Evolutionary conservation across 2,888 invertebrate species (phyloP), one percentile per base, ranked within the genome.

Genomic region (Myathropa florea): DNA sequence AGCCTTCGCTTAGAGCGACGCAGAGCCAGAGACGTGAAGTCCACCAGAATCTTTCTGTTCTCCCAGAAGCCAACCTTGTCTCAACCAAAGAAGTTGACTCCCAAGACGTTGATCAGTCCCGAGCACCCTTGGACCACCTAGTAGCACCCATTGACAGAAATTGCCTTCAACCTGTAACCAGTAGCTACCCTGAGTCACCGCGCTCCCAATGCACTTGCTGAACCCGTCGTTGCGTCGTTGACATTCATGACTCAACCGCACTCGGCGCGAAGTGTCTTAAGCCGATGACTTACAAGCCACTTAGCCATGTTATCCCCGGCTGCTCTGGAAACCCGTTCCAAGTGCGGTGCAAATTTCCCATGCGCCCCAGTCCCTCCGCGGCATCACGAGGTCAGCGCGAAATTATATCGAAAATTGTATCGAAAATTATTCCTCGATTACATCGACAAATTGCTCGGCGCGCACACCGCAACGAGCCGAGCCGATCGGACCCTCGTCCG

Each of bases 391-490:
- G 73, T 81, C 76, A 80, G 64, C 71, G 68, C n/a, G 55, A 80
- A 75, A 79, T 79, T 79, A 46, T 46, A 46, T 46, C 46, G 18
- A 46, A 46, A 46, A 46, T 46, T 46, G 46, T 73, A 79, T 83
- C 68, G 75, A 64, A 75, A 63, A 72, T 77, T 68, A 61, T 85
- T 85, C 39, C n/a, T 63, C 61, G 72, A 82, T 82, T 77, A 75
- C 53, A 85, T 85, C 77, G 85, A 82, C 85, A 81, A 85, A 82
- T 82, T 82, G 70, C 59, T 78, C 55, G 65, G 61, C 67, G 65
- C 28, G 57, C 68, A 61, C 57, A 57, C 36, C 77, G 39, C 59
- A 81, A 67, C 68, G 26, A 63, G 33, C 46, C 36, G 24, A 60
- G n/a, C n/a, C n/a, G n/a, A n/a, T n/a, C n/a, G n/a, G n/a, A n/a